These are phyloP conservation scores for Mesitornis unicolor DNA, from an alignment of 2,113 vertebrate species.

Conservation along the genomic window DNA sequence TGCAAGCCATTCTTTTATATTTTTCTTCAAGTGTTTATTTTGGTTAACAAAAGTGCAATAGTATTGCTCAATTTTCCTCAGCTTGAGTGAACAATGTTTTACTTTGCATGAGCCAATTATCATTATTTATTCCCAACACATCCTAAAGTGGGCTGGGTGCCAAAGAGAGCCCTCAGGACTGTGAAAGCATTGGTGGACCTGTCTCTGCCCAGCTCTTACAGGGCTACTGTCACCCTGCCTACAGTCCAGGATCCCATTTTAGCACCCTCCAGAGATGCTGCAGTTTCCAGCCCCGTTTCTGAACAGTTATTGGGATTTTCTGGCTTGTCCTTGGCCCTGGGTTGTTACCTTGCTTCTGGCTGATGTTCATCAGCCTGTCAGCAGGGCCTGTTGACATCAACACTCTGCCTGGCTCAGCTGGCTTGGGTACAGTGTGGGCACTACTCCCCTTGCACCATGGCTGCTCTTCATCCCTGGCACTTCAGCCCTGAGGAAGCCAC, in stretches of 20 bases:
- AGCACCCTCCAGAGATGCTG: not conserved
- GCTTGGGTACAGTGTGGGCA: rapidly evolving
- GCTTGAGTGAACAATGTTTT: not conserved
- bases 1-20: not conserved
- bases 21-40: not conserved
- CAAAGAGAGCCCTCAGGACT: not conserved
- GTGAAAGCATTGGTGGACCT: not conserved
- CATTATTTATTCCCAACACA: not conserved
- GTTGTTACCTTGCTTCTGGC: not conserved
- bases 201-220: not conserved
- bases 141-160: not conserved
- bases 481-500: rapidly evolving
- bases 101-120: not conserved
- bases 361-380: not conserved
- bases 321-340: not conserved
- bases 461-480: no score
- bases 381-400: not conserved
- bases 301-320: not conserved
- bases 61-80: not conserved
- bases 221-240: not conserved
- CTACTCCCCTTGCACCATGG: not conserved
- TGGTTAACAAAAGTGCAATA: not conserved
- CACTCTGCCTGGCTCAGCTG: not conserved
- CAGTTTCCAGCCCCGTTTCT: not conserved
- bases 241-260: not conserved